Base-by-base conservation (phyloP, 2,797 vertebrate species). In the Ibycter americanus region DNA sequence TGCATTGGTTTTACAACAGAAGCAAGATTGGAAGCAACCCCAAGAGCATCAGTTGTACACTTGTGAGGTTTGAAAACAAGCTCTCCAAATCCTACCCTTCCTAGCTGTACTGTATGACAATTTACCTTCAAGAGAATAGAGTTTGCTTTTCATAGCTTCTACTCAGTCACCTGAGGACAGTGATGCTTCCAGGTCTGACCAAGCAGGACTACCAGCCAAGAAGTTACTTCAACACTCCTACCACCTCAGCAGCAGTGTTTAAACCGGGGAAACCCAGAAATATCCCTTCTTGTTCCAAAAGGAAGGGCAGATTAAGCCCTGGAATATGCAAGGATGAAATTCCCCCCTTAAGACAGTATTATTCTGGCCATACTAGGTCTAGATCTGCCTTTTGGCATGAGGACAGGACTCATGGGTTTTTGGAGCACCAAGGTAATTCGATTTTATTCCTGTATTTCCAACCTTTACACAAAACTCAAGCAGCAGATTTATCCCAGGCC, bases 381-480 rank as follows among this genome's bases (percentile, higher is more conserved):
- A 12, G 36, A n/a, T 72, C 52, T 31, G 9, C 44, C 31, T 32
- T 73, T 27, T 4, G 23, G 8, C 11, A 13, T 1, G 12, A 85
- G 47, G 5, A 0, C 22, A 72, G 36, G 23, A 11, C 38, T 67
- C 3, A 0, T 4, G 25, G 40, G 26, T 46, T 32, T 59, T 27
- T 31, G 12, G n/a, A 68, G 4, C 20, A 62, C 40, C 34, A 14
- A 66, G 34, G 26, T 7, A 46, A 87, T 34, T 44, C 16, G 9
- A 7, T 4, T 83, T 62, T 52, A 18, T 7, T 12, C 44, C 58
- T 42, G 1, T 5, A 13, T 36, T 71, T 27, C 79, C 54, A 61
- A 11, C 27, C 56, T 29, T 17, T 6, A 31, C 52, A 23, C 59
- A 47, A 12, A 31, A 38, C 12, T n/a, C 62, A 31, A 63, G 86